Conservation (phyloP, 1,140 invertebrate species). For the Drosophila ananassae region DNA sequence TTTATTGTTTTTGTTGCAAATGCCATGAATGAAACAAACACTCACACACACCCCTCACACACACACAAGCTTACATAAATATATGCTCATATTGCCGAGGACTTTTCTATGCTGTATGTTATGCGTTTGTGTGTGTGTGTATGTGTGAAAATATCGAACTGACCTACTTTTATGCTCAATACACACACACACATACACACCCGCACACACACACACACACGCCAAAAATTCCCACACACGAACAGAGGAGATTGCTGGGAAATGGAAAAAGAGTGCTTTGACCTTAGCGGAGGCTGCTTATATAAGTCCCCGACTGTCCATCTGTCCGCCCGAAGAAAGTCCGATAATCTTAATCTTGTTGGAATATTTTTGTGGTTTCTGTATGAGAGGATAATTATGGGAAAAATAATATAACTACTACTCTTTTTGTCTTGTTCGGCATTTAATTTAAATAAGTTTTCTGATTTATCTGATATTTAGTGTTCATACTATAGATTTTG, state of each 20-base stretch:
- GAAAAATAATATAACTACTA: no score
- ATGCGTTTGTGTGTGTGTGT: constrained; percentile 34
- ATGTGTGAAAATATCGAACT: constrained; percentile 75
- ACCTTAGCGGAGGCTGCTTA: constrained; percentile 74
- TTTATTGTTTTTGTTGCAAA: constrained; percentile 9
- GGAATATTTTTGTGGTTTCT: neutral
- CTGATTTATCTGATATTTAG: no score
- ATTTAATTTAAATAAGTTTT: no score
- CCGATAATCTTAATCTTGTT: neutral
- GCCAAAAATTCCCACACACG: constrained; percentile 37
- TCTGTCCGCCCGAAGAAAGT: neutral
- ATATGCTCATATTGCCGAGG: constrained; percentile 30
- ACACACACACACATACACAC: constrained; percentile 37
- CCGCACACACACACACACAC: constrained; percentile 16
- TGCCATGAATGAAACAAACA: constrained; percentile 45
- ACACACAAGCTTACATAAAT: constrained; percentile 9
- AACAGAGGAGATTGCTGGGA: constrained; percentile 23
- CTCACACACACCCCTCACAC: neutral
- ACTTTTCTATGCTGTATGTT: constrained; percentile 42
- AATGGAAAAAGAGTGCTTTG: constrained; percentile 72
- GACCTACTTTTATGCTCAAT: constrained; percentile 72
- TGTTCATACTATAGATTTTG: no score
- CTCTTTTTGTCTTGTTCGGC: no score
- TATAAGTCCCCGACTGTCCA: constrained; percentile 47
- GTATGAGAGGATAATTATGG: neutral